Conservation (phyloP, 2,888 invertebrate species). For the Euzetes globulus region DNA sequence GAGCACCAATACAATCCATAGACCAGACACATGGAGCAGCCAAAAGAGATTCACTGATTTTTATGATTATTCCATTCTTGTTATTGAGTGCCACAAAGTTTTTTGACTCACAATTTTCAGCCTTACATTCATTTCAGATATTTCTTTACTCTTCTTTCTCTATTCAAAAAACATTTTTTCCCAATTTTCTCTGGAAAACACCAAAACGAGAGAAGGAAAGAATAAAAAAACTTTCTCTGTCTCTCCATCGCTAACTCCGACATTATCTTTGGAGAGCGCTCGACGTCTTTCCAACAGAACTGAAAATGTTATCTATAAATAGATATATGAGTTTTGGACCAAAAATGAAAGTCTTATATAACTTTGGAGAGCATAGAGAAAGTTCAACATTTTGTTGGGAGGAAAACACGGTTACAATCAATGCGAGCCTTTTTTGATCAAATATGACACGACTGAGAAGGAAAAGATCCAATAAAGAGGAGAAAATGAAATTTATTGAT, state of each 20-base stretch:
- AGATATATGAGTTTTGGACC: conserved; percentile 11
- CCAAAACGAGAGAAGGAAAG: background rate
- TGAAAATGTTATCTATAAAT: conserved; percentile 24
- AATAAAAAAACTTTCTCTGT: background rate
- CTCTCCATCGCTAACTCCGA: background rate
- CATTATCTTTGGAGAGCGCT: background rate
- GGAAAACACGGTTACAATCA: conserved; percentile 20
- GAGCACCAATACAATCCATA: background rate
- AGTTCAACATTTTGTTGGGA: background rate
- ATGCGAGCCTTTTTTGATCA: conserved; percentile 12
- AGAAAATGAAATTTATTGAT: conserved; percentile 27
- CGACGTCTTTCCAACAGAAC: background rate
- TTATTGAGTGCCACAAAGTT: background rate
- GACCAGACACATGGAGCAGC: background rate
- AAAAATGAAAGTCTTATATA: background rate
- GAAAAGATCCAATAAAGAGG: conserved; percentile 14
- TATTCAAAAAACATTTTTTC: background rate
- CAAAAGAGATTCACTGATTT: background rate
- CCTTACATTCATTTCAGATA: background rate
- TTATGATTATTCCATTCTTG: background rate
- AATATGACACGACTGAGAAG: conserved; percentile 22
- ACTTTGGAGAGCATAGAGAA: background rate
- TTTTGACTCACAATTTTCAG: conserved; percentile 10
- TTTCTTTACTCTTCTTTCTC: background rate
- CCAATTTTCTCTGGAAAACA: background rate